Base-by-base conservation (phyloP, 2,113 vertebrate genomes). In the Microcebus murinus region DNA sequence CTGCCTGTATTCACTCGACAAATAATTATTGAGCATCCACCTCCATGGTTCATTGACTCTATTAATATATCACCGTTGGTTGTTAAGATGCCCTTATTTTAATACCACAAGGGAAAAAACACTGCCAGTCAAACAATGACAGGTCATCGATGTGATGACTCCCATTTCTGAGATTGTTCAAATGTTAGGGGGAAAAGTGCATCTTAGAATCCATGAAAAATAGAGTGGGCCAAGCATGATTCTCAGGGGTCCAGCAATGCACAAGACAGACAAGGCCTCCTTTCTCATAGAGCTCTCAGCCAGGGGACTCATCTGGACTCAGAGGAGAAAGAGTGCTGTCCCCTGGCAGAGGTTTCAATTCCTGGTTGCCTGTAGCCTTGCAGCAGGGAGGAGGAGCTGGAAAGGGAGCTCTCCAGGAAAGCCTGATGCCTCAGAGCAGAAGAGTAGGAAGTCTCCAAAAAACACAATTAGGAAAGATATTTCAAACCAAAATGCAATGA, bases 131-230 rank as follows among this genome's bases (percentile, higher is more conserved):
- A 79, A 95, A 91, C 68, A 79, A 8, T 48, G 94, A 91, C 82
- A 77, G 61, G 59, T 36, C 83, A 57, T 93, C 82, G 29, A 86
- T 42, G 10, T 87, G 39, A n/a, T 68, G 85, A 92, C 73, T 94
- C 67, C 63, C 52, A 77, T 92, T 97, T 95, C 77, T 92, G 48
- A 96, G n/a, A 57, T 92, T 91, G 77, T 57, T 92, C 81, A 93
- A 85, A 83, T 39, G 34, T 45, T 90, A 39, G 34, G 13, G 8
- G 13, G 45, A 8, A 18, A 31, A 39, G 4, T 6, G 39, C 4
- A 34, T 73, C 68, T 59, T 76, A 70, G 65, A 92, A 65, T 68
- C 17, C 18, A 80, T 4, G 42, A 71, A 71, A 61, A 87, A 79
- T 1, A 15, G 10, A 8, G 8, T 29, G 39, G 55, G 34, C 34